Evolutionary conservation across 2,888 invertebrate species (phyloP).

Genomic region (Erebia epiphron): DNA sequence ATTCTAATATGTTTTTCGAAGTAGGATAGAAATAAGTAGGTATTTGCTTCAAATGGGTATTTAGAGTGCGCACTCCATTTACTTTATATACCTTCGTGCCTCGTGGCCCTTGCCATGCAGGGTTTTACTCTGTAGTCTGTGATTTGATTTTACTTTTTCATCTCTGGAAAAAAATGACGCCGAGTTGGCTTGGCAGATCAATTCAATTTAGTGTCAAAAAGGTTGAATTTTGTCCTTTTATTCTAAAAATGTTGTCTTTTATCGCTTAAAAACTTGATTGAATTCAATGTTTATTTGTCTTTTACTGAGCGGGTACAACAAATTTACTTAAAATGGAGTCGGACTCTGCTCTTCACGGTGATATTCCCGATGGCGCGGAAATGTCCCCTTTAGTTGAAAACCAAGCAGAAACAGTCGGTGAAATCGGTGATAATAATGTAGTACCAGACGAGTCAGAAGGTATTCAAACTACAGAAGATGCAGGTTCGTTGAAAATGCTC

Average conservation of each 20-base stretch:
- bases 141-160: no score
- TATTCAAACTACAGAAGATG: constrained; percentile 55
- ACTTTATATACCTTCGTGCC: no score
- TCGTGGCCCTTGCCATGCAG: no score
- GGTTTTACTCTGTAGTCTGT: no score
- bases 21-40: no score
- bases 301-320: constrained; percentile 41
- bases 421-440: constrained; percentile 66
- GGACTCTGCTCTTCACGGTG: constrained; percentile 66
- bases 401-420: constrained; percentile 62
- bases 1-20: no score
- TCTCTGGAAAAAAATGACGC: no score
- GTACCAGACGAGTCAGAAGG: constrained; percentile 63
- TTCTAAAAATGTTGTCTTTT: constrained; percentile 54
- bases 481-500: constrained; percentile 49
- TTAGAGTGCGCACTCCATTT: no score
- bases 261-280: constrained; percentile 44
- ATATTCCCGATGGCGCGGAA: constrained; percentile 78
- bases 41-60: no score
- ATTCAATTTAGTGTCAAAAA: constrained; percentile 57
- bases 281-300: constrained; percentile 61
- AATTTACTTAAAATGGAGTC: constrained; percentile 64
- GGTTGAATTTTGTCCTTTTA: constrained; percentile 46
- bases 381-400: constrained; percentile 70
- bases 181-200: constrained; percentile 44